Evolutionary conservation across 2,113 vertebrate genomes (phyloP).

Genomic region (Rhynchomys soricoides): DNA sequence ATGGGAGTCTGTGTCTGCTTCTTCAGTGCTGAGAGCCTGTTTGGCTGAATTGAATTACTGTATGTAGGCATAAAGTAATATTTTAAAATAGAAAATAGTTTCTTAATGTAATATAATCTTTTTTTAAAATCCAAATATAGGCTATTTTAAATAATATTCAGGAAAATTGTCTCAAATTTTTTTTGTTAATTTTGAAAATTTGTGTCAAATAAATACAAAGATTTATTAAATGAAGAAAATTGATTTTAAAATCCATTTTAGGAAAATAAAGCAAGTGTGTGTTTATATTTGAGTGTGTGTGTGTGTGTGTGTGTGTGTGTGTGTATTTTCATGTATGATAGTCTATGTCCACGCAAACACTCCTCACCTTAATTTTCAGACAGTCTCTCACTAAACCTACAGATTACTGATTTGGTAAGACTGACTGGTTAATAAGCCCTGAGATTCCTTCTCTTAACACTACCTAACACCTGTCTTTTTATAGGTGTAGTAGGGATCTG

Average conservation of each 20-base stretch:
- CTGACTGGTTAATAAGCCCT: not conserved
- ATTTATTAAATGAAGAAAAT: not conserved
- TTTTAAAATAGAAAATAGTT: not conserved
- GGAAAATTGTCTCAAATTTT: not conserved
- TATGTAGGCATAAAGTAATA: not conserved
- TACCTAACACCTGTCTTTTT: not conserved
- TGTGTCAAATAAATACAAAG: not conserved
- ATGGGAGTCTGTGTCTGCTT: not conserved
- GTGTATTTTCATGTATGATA: not conserved
- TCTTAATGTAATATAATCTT: not conserved
- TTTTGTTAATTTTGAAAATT: not conserved
- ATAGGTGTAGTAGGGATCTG: not conserved
- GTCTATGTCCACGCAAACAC: not conserved
- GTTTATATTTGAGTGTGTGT: not conserved
- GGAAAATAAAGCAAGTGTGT: not conserved
- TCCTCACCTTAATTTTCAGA: not conserved
- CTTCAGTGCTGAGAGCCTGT: not conserved
- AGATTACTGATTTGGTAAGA: not conserved
- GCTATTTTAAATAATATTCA: not conserved
- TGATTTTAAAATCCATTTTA: not conserved
- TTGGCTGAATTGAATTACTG: not conserved
- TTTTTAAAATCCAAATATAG: not conserved
- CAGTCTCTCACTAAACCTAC: not conserved
- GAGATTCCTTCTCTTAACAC: not conserved
- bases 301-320: not conserved